phyloP scores from a whole-genome alignment of 2,797 vertebrate genomes.

The Lates japonicus region DNA sequence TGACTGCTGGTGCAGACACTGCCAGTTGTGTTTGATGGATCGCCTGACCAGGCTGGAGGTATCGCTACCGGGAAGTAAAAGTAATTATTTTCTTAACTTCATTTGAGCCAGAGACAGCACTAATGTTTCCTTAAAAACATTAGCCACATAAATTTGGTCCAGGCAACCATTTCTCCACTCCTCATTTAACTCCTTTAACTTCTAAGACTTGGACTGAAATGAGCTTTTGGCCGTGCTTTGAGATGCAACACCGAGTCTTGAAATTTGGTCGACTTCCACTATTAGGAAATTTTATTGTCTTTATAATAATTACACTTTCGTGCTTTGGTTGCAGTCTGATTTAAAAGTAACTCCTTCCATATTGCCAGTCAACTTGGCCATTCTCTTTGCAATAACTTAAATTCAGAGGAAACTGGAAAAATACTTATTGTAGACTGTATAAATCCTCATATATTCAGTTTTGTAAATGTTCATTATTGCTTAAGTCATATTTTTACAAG shows the following conservation, averaged over 20 bases:
- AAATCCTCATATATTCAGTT: constrained; percentile 65
- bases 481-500: constrained; percentile 68
- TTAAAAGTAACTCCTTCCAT: constrained; percentile 51
- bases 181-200: constrained; percentile 43
- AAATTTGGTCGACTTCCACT: constrained; percentile 44
- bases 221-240: constrained; percentile 14
- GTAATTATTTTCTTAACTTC: constrained; percentile 42
- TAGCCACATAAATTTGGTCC: constrained; percentile 38
- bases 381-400: constrained; percentile 49
- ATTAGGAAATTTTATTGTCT: constrained; percentile 55
- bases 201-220: constrained; percentile 28
- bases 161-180: constrained; percentile 28
- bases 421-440: constrained; percentile 48
- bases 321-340: constrained; percentile 50
- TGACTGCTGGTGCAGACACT: neutral
- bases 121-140: constrained; percentile 55
- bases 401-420: constrained; percentile 68
- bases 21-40: constrained; percentile 20
- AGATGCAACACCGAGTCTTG: constrained; percentile 35
- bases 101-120: constrained; percentile 40
- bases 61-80: constrained; percentile 30
- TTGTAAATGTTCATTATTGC: constrained; percentile 64
- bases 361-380: constrained; percentile 51
- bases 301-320: constrained; percentile 63
- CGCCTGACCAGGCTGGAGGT: neutral